Conservation (phyloP, 1,140 invertebrate species). For the Drosophila ohnishii region DNA sequence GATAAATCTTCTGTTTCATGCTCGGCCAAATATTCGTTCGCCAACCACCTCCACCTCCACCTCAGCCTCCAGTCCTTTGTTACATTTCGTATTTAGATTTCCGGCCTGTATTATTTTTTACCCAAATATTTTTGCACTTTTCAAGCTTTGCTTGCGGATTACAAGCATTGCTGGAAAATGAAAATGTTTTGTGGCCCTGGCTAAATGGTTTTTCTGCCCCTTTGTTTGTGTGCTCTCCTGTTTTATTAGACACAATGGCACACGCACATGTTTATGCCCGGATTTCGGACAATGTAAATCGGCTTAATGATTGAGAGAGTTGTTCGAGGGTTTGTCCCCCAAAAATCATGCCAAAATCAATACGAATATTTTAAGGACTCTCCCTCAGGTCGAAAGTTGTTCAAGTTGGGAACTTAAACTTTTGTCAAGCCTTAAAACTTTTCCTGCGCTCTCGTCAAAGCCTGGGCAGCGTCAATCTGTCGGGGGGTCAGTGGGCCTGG, state of each 20-base stretch:
- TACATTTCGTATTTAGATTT: conserved; percentile 47
- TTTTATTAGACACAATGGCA: conserved; percentile 14
- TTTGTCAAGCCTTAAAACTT: conserved; percentile 9
- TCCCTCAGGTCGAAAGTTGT: neutral
- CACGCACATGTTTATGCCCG: conserved; percentile 26
- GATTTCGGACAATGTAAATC: conserved; percentile 34
- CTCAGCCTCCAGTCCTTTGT: conserved; percentile 21
- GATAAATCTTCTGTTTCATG: conserved; percentile 47
- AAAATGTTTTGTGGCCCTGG: conserved; percentile 42
- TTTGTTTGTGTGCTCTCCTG: conserved; percentile 20
- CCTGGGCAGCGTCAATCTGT: neutral
- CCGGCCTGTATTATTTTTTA: conserved; percentile 28
- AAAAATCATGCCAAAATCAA: conserved; percentile 16
- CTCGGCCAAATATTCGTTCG: conserved; percentile 25
- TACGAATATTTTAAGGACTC: conserved; percentile 19
- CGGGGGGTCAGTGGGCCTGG: conserved; percentile 15
- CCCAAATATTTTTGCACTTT: conserved; percentile 49
- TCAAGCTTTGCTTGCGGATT: conserved; percentile 34
- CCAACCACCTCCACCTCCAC: neutral
- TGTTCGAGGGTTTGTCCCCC: neutral
- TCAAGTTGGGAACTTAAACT: conserved; percentile 14
- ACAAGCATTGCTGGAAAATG: conserved; percentile 30
- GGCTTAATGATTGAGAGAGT: conserved; percentile 47
- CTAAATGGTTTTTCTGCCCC: conserved; percentile 35
- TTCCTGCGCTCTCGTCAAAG: conserved; percentile 25